phyloP scores from a whole-genome alignment of 2,797 vertebrate species.

The Neomorphus geoffroyi region DNA sequence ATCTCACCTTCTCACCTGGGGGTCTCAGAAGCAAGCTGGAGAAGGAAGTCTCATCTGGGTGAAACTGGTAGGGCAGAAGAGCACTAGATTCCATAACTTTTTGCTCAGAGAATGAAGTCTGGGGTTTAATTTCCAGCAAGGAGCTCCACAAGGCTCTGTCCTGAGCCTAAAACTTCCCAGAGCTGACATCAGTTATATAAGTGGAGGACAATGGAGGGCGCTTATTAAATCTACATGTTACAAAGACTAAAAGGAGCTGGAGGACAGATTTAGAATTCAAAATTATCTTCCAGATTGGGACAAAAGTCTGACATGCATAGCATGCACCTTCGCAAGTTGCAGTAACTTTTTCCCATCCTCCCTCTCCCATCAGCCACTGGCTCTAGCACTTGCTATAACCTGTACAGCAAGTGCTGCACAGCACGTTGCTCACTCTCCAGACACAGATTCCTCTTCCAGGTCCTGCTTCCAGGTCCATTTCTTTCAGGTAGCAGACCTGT shows the following conservation, averaged over 20 bases:
- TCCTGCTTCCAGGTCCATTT: background rate
- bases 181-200: background rate
- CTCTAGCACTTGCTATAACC: background rate
- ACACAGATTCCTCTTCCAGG: background rate
- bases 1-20: rapidly evolving
- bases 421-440: background rate
- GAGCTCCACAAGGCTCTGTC: background rate
- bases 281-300: background rate
- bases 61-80: background rate
- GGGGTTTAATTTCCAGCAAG: background rate
- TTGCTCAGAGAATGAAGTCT: background rate
- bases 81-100: background rate
- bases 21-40: background rate
- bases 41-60: background rate
- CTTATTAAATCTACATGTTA: background rate
- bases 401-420: background rate
- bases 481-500: background rate
- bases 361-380: background rate
- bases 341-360: background rate
- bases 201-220: background rate
- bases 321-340: background rate
- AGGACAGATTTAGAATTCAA: background rate
- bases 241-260: background rate
- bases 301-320: background rate
- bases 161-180: background rate